Evolutionary conservation across 2,113 vertebrate genomes (phyloP), one percentile per base, ranked within the genome.

Genomic region (Tringa solitaria): DNA sequence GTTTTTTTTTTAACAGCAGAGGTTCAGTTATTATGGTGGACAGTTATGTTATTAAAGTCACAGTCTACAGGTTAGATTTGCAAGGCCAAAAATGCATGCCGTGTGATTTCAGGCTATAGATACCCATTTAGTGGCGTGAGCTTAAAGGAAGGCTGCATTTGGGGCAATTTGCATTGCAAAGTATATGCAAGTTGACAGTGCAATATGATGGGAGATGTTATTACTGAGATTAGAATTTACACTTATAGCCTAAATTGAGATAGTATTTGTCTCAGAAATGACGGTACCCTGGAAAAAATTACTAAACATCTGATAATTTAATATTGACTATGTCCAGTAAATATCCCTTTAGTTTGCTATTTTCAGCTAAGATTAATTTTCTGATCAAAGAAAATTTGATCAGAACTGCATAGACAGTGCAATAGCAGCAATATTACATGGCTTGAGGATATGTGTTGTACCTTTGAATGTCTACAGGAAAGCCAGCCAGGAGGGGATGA

Each of bases 361-460:
- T 95, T 93, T 41, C 39, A 82, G 59, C 60, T 74, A 90, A 78
- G 85, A 92, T 93, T 93, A 89, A 96, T 96, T 94, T 96, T 94
- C 87, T 86, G 83, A 94, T 93, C 93, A 94, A 85, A 95, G 82
- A 86, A 86, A 85, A 92, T 95, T 88, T 96, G 94, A 94, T 92
- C 92, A 94, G 79, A 86, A 94, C 74, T 90, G 89, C 83, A 74
- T 80, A 87, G 81, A 65, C 53, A 91, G 89, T 8, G 7, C 80
- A 92, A 80, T 50, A 94, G 83, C 80, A 82, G 68, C 7, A 11
- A 77, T 86, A 95, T 93, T 94, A 92, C 88, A 80, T 87, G 85
- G 93, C 90, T 93, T 88, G 76, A 76, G 92, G 93, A 90, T 75
- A 93, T 33, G 57, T 77, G 70, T 80, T 91, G 61, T 90, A 87